These are phyloP conservation scores for Schlechtendalia chinensis DNA, from an alignment of 1,140 invertebrate species.

Conservation along the genomic window DNA sequence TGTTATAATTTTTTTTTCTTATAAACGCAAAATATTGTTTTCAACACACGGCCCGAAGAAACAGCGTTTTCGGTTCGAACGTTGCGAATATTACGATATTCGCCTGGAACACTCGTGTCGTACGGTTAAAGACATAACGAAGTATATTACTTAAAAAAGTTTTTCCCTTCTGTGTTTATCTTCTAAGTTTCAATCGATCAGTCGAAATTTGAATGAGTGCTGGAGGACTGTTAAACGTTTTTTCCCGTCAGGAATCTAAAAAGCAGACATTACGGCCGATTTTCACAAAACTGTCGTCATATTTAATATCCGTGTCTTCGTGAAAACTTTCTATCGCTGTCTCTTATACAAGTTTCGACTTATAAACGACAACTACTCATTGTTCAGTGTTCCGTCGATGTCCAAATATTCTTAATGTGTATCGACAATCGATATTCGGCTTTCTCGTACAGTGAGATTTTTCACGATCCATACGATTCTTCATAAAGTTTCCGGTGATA, in stretches of 20 bases:
- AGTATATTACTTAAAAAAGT: neutral
- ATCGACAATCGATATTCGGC: no score
- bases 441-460: no score
- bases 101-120: neutral
- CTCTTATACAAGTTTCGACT: neutral
- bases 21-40: neutral
- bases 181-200: constrained; percentile 12
- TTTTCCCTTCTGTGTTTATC: neutral
- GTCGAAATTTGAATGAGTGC: constrained; percentile 9
- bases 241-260: neutral
- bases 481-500: no score
- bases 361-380: no score
- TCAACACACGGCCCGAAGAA: neutral
- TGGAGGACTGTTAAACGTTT: neutral
- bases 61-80: neutral
- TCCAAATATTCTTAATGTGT: no score
- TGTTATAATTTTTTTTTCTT: neutral
- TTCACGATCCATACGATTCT: no score
- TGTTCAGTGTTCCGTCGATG: no score
- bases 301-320: neutral
- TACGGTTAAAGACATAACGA: neutral
- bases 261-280: neutral
- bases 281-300: neutral
- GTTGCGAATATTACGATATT: neutral
- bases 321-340: neutral